Evolutionary conservation across 2,113 vertebrate species (phyloP).

Genomic region (Calidris pugnax): DNA sequence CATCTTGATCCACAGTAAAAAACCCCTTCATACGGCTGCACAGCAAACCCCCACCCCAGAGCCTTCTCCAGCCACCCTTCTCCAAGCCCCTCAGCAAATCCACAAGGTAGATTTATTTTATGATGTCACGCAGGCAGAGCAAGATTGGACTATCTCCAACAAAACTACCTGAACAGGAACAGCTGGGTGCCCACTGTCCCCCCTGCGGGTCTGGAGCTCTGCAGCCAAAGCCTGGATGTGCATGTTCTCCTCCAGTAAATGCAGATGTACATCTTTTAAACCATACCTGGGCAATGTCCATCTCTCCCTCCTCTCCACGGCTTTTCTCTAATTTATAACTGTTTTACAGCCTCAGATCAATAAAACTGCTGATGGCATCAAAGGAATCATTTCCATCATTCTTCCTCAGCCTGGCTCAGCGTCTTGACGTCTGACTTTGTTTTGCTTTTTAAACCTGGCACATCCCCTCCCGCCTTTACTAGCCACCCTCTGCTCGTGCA

Average conservation of each 20-base stretch:
- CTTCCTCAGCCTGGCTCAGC: background rate
- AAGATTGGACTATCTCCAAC: background rate
- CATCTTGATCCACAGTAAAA: background rate
- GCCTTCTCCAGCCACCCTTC: background rate
- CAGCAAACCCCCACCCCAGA: background rate
- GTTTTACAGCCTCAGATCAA: constrained; percentile 45
- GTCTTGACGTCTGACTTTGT: background rate
- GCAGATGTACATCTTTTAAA: background rate
- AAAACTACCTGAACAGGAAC: fast-evolving
- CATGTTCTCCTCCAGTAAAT: background rate
- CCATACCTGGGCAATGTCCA: background rate
- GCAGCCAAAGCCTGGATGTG: background rate
- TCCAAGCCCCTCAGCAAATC: background rate
- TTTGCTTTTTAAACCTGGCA: background rate
- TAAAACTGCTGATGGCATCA: background rate
- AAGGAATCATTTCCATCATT: constrained; percentile 23
- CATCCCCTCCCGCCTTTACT: background rate
- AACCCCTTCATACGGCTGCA: fast-evolving
- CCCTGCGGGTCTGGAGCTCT: background rate
- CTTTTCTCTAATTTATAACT: constrained; percentile 35
- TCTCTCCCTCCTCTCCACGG: background rate
- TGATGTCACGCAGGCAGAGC: background rate
- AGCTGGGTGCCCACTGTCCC: background rate
- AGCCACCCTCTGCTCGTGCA: fast-evolving
- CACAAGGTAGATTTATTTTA: background rate